Evolutionary conservation across 2,797 vertebrate species (phyloP), one percentile per base, ranked within the genome.

Genomic region (Psittacula echo): DNA sequence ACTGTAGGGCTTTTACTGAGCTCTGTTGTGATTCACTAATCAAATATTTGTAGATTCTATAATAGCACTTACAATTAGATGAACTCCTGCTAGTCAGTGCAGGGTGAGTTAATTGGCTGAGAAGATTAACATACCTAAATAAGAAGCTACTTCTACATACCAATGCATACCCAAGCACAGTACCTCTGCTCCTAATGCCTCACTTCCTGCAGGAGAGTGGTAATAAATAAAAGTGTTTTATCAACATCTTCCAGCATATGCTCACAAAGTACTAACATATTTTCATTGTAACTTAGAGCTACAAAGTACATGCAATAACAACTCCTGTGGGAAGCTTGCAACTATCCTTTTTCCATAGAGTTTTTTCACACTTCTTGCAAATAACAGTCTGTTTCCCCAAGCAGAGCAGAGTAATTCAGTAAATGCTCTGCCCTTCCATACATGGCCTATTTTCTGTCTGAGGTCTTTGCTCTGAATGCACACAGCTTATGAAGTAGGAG

Each of bases 21-120:
- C 78, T 93, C 80, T 94, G 58, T 71, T 80, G 30, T 66, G 78
- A 95, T 53, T 85, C 88, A 87, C 27, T 82, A 54, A 72, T 93
- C 61, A 94, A 96, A 90, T 92, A 87, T 95, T 96, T 96, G 84
- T 87, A 80, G 70, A 70, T 87, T 89, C 37, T 85, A 27, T 80
- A 70, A 51, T 41, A 79, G 48, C 50, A 60, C 48, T 89, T 78
- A 78, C n/a, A 77, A 77, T 91, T 79, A 93, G 83, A 89, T 82
- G 71, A 89, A 80, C 78, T 83, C 29, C 58, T 77, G 24, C 83
- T 93, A 89, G 90, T 94, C 58, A 60, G 64, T 80, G 58, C 79
- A 89, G 58, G 29, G 6, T 61, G 67, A 77, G 24, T 48, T 95
- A 91, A 91, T 68, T 94, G 83, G 78, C 65, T 42, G 82, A 60